Conservation (phyloP, 2,113 vertebrate genomes). For the Callipepla squamata region DNA sequence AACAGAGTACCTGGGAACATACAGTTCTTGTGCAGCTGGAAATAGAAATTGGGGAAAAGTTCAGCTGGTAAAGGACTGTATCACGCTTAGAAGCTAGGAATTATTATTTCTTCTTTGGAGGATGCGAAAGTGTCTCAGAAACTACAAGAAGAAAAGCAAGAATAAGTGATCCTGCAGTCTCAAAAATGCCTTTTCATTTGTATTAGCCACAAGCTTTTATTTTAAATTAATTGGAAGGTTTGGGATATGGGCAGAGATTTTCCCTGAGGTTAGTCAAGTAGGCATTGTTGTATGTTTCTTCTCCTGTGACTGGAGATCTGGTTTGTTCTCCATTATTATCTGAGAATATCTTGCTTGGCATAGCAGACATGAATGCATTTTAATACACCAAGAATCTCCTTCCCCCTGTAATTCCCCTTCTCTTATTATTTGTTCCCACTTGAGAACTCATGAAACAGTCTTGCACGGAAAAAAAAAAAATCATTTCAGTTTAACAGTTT, state of each 20-base stretch:
- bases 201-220: background rate
- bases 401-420: background rate
- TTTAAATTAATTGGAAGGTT: background rate
- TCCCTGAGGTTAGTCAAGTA: background rate
- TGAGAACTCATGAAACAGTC: background rate
- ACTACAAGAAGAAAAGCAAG: background rate
- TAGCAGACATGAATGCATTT: background rate
- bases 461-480: background rate
- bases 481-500: background rate
- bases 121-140: background rate
- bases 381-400: background rate
- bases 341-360: background rate
- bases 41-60: background rate
- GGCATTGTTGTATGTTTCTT: background rate
- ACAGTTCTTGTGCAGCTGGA: background rate
- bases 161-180: background rate
- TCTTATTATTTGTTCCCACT: background rate
- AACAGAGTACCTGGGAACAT: background rate
- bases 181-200: background rate
- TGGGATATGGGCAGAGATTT: background rate
- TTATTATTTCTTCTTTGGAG: background rate
- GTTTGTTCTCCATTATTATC: background rate
- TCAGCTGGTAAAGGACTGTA: background rate
- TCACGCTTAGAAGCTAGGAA: background rate
- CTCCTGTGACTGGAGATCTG: background rate